These are phyloP conservation scores for Ectropis crepuscularia DNA, from an alignment of 2,888 invertebrate genomes.

Conservation along the genomic window DNA sequence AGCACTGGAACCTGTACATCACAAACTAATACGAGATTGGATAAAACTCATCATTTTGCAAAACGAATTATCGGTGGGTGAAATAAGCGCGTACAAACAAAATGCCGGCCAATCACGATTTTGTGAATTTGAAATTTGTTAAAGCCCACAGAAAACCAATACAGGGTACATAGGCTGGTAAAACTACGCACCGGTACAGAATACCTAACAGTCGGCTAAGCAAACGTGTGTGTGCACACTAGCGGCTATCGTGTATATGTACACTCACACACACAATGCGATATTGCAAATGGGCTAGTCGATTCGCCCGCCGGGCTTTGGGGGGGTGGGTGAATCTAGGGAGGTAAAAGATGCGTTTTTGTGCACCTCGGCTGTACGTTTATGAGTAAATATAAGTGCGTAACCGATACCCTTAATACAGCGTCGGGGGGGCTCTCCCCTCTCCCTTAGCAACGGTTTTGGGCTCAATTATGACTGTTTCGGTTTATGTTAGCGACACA, in stretches of 20 bases:
- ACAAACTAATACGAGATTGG: conserved; percentile 66
- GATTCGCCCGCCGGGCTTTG: conserved; percentile 74
- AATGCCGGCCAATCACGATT: conserved; percentile 82
- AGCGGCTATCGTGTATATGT: conserved; percentile 53
- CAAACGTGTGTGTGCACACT: conserved; percentile 70
- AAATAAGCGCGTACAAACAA: conserved; percentile 77
- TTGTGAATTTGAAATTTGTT: conserved; percentile 84
- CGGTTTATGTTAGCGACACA: conserved; percentile 48
- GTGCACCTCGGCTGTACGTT: conserved; percentile 77
- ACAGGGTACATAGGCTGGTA: conserved; percentile 66
- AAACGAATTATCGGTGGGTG: conserved; percentile 75
- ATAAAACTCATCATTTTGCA: conserved; percentile 77
- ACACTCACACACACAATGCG: conserved; percentile 79
- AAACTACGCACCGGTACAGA: conserved; percentile 70
- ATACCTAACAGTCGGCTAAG: conserved; percentile 60
- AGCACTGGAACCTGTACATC: conserved; percentile 54
- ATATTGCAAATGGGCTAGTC: conserved; percentile 84
- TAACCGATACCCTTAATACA: conserved; percentile 69
- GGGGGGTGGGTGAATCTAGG: conserved; percentile 58
- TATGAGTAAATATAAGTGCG: conserved; percentile 80
- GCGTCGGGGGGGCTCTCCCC: conserved; percentile 24
- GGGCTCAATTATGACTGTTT: conserved; percentile 55
- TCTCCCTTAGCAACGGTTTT: conserved; percentile 46
- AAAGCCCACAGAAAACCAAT: conserved; percentile 83
- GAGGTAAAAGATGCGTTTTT: conserved; percentile 81